Evolutionary conservation across 2,888 invertebrate genomes (phyloP).

Genomic region (Drosophila tanythrix): DNA sequence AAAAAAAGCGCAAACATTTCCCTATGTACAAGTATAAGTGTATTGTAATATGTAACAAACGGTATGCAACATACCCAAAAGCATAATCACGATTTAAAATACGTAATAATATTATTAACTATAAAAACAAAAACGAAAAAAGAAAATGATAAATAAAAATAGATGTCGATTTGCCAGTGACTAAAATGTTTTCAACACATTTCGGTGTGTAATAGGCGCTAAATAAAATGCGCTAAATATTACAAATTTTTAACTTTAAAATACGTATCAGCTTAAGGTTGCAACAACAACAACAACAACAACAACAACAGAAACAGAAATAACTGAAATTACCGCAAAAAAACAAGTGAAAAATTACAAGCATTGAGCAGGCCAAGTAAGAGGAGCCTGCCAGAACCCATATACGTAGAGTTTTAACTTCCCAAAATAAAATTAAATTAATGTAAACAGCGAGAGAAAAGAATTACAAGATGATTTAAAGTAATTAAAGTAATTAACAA

Average conservation of each 20-base stretch:
- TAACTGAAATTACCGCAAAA: conserved; percentile 3
- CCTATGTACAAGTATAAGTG: conserved; percentile 58
- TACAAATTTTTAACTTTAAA: conserved; percentile 63
- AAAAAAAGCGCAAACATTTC: conserved; percentile 65
- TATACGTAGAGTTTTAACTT: conserved; percentile 78
- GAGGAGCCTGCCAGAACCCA: conserved; percentile 50
- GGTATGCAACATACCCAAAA: conserved; percentile 81
- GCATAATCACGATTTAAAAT: conserved; percentile 81
- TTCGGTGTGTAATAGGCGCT: conserved; percentile 23
- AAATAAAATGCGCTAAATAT: conserved; percentile 32
- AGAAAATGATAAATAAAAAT: conserved; percentile 30
- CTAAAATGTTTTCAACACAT: conserved; percentile 62
- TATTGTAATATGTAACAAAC: conserved; percentile 60
- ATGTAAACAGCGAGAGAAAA: conserved; percentile 44
- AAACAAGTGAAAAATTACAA: background rate
- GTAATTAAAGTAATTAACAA: conserved; percentile 35
- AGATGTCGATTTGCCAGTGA: conserved; percentile 82
- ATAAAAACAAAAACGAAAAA: conserved; percentile 20
- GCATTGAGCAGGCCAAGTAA: conserved; percentile 27
- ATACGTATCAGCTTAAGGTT: conserved; percentile 85
- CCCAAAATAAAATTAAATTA: conserved; percentile 66
- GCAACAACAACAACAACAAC: conserved; percentile 70
- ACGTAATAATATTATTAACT: conserved; percentile 70
- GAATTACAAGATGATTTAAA: conserved; percentile 60
- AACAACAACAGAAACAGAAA: conserved; percentile 11